These are phyloP conservation scores for Serinus canaria DNA, from an alignment of 2,113 vertebrate species.

Conservation along the genomic window DNA sequence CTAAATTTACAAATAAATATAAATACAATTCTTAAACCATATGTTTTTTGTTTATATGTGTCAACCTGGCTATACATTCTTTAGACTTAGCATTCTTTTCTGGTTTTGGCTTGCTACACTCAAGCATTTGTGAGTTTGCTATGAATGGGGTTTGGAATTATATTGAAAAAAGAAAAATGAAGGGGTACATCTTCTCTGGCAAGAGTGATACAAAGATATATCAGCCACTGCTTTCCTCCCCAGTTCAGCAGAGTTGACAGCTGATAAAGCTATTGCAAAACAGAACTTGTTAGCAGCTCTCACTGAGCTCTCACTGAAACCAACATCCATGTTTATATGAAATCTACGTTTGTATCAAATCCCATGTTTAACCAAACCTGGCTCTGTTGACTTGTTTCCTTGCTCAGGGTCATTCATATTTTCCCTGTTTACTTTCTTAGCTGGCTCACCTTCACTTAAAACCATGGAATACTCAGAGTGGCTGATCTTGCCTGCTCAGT, in stretches of 20 bases:
- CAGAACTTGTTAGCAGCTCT: not conserved
- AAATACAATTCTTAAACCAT: not conserved
- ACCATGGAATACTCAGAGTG: not conserved
- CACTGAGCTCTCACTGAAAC: not conserved
- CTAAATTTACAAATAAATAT: not conserved
- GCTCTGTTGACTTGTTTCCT: not conserved
- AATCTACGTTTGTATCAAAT: not conserved
- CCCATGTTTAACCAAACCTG: not conserved
- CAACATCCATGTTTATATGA: not conserved
- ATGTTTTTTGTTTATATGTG: not conserved
- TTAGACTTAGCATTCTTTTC: not conserved
- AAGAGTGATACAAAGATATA: not conserved
- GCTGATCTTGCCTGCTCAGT: not conserved
- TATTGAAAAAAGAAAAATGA: not conserved
- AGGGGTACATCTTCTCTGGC: not conserved
- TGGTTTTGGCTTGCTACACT: not conserved
- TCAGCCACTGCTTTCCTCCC: not conserved
- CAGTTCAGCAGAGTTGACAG: not conserved
- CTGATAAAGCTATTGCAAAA: not conserved
- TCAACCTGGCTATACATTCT: not conserved
- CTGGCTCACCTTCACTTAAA: not conserved
- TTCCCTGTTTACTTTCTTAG: not conserved
- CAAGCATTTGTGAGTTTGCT: not conserved
- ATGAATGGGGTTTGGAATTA: not conserved
- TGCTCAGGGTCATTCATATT: not conserved